A percentile compares a stretch with the other conserved stretches of the same genome.
Conservation (phyloP, 2,113 vertebrate genomes). For the Hucho hucho region DNA sequence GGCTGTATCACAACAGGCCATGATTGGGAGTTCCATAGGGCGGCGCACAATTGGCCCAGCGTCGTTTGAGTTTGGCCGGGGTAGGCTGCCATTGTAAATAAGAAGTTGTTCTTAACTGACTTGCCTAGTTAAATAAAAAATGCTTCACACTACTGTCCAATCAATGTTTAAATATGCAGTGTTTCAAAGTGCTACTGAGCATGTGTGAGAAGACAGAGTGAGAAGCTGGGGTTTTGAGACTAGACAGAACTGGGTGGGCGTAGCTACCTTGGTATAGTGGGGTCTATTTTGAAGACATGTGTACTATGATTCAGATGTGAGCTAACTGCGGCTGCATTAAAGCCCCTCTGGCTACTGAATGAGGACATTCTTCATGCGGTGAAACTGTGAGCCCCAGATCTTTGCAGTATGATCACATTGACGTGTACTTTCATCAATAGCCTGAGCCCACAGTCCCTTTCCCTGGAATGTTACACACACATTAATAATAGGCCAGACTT, state of each 20-base stretch:
- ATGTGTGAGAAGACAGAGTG: neutral
- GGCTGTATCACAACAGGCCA: no score
- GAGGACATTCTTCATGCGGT: neutral
- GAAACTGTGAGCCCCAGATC: neutral
- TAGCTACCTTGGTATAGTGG: neutral
- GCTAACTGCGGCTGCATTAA: neutral
- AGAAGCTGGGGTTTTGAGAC: neutral
- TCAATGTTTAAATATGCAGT: neutral
- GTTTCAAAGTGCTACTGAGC: neutral
- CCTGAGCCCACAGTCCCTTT: neutral
- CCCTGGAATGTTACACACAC: neutral
- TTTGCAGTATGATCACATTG: neutral
- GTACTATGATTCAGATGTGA: neutral
- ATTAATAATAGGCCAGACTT: neutral
- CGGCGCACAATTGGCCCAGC: no score
- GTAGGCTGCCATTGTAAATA: no score
- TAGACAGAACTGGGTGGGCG: neutral
- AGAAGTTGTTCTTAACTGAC: no score
- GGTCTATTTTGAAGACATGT: neutral
- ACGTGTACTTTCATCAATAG: neutral
- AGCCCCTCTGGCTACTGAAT: neutral
- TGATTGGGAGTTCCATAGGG: no score
- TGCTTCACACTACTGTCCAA: neutral
- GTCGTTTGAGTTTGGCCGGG: no score
- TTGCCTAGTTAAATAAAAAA: no score